Evolutionary conservation across 2,888 invertebrate species (phyloP), one percentile per base, ranked within the genome.

Genomic region (Mythimna loreyi): DNA sequence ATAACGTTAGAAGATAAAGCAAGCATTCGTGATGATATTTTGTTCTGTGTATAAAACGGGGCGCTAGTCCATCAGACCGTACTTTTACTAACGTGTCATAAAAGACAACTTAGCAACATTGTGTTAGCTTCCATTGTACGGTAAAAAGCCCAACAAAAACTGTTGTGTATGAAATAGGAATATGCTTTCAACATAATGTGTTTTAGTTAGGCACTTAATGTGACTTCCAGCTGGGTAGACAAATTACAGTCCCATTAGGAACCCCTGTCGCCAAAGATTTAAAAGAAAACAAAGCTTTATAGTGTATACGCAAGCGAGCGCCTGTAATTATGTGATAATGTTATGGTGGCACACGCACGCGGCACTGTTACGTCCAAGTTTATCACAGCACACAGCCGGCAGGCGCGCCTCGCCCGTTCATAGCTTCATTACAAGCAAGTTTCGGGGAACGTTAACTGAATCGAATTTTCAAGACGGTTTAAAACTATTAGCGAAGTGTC

Each of bases 271-370:
- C 50, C 13, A 40, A 47, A 71, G 47, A 28, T 25, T 36, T 59
- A 28, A 61, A 64, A 67, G 50, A 52, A 52, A 59, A 77, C 23
- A 56, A 65, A 33, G 45, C 30, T 33, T 6, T 30, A 40, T 67
- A 55, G 40, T 40, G 40, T 33, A 49, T 67, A 57, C 21, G 47
- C 52, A 49, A 56, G 56, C 47, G 13, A 30, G 55, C 53, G 58
- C 23, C 52, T 49, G 58, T 83, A 78, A 81, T 81, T 62, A 74
- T 66, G 78, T 67, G 81, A 78, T 81, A 83, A 83, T 78, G 61
- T 78, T 78, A 77, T 72, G 74, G 67, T 60, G 56, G 74, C 40
- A 67, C 65, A 72, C 74, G 72, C 73, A 21, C 50, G 50, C 47
- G 40, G 52, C 23, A 55, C 53, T 40, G 73, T 50, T 63, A 36